Percentiles rank a stretch among this genome's conserved stretches.
These are phyloP conservation scores for Gephyroberyx darwinii DNA, from an alignment of 2,797 vertebrate species.

Conservation along the genomic window DNA sequence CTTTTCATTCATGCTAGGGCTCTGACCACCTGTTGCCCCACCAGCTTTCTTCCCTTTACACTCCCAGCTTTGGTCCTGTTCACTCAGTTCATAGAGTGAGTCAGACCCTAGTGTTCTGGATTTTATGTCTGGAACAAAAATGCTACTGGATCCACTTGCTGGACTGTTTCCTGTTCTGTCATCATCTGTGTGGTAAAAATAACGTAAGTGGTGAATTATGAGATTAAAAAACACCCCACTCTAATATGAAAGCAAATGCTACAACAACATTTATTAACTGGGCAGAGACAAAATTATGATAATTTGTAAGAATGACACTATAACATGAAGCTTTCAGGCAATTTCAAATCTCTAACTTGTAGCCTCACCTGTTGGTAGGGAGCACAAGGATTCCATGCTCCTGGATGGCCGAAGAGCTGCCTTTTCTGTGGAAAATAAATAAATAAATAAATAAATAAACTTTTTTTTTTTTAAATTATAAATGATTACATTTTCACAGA, in stretches of 20 bases:
- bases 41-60: constrained; percentile 81
- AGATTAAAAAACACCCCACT: constrained; percentile 3
- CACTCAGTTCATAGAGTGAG: constrained; percentile 87
- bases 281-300: not conserved
- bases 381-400: constrained; percentile 98
- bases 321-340: no score
- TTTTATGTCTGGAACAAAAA: constrained; percentile 87
- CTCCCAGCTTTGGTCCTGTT: constrained; percentile 88
- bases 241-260: not conserved
- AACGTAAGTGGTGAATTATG: constrained; percentile 9
- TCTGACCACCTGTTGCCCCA: constrained; percentile 82
- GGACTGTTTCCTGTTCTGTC: constrained; percentile 83
- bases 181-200: constrained; percentile 77
- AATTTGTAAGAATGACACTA: not conserved
- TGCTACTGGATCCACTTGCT: constrained; percentile 81
- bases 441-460: constrained; percentile 9
- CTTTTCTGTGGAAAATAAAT: constrained; percentile 85
- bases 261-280: not conserved
- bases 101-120: constrained; percentile 87
- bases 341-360: constrained; percentile 4
- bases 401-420: constrained; percentile 92
- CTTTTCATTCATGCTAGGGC: constrained; percentile 62
- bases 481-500: not conserved
- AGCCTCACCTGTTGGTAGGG: constrained; percentile 88
- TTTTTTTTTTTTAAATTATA: no score